Evolutionary conservation across 2,797 vertebrate genomes (phyloP).

Genomic region (Syngnathus rostellatus): DNA sequence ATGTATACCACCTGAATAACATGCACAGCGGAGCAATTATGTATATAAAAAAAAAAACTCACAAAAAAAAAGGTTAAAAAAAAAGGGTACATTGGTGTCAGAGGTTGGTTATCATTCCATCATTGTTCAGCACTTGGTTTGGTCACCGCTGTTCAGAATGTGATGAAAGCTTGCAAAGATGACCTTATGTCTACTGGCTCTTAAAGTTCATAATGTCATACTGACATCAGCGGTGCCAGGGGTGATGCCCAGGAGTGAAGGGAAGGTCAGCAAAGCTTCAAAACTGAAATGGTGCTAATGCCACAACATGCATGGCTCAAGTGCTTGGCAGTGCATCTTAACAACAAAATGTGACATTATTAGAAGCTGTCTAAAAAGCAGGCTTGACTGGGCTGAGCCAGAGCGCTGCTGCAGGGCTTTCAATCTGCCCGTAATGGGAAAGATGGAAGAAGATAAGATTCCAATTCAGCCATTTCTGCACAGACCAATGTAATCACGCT

Average conservation of each 20-base stretch:
- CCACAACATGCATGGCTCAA: slow-evolving; percentile 60
- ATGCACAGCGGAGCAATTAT: no score
- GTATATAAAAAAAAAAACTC: no score
- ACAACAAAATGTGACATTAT: slow-evolving; percentile 71
- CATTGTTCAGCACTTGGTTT: no score
- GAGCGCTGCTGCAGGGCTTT: slow-evolving; percentile 64
- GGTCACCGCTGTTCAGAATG: background rate
- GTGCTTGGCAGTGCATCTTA: slow-evolving; percentile 63
- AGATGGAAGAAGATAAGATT: slow-evolving; percentile 72
- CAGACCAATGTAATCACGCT: slow-evolving; percentile 63
- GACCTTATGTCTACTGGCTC: slow-evolving; percentile 50
- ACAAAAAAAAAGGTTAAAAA: no score
- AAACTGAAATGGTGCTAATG: slow-evolving; percentile 51
- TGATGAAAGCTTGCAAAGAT: slow-evolving; percentile 21
- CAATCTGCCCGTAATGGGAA: slow-evolving; percentile 68
- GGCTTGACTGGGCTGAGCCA: slow-evolving; percentile 59
- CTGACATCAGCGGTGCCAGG: slow-evolving; percentile 58
- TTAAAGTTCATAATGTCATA: slow-evolving; percentile 63
- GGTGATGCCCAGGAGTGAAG: slow-evolving; percentile 62
- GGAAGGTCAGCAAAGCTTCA: slow-evolving; percentile 61
- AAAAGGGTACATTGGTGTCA: no score
- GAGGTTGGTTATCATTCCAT: no score
- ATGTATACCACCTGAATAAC: no score
- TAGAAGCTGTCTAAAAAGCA: slow-evolving; percentile 65
- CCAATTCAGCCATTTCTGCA: slow-evolving; percentile 66